Conservation (phyloP, 2,797 vertebrate genomes). For the Oryzias dopingdopingensis region DNA sequence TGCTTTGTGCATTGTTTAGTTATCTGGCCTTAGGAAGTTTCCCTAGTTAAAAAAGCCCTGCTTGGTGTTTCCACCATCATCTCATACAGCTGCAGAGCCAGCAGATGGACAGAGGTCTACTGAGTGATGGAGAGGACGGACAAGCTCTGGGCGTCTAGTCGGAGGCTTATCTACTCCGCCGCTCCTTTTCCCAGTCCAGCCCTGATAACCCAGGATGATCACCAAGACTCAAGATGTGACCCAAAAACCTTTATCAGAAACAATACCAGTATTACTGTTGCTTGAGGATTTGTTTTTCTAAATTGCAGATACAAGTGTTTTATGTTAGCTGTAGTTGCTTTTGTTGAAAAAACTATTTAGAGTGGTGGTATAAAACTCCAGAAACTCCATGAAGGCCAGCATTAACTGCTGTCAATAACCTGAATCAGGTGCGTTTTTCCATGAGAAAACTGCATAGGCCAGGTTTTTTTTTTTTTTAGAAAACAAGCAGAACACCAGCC, state of each 20-base stretch:
- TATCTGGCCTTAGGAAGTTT: constrained; percentile 70
- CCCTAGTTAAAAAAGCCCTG: constrained; percentile 59
- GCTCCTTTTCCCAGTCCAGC: constrained; percentile 64
- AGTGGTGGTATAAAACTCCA: no score
- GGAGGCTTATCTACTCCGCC: constrained; percentile 63
- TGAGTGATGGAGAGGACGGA: constrained; percentile 54
- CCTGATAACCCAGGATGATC: constrained; percentile 69
- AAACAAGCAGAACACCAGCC: no score
- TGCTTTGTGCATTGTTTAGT: constrained; percentile 81
- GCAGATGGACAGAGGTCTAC: constrained; percentile 43
- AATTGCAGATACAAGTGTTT: constrained; percentile 31
- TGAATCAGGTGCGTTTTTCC: no score
- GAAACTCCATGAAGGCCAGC: no score
- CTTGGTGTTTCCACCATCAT: constrained; percentile 45
- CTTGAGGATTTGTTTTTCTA: constrained; percentile 59
- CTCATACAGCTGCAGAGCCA: constrained; percentile 19
- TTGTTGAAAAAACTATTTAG: neutral
- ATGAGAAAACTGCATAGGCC: no score
- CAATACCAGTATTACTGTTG: constrained; percentile 58
- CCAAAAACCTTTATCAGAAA: constrained; percentile 62
- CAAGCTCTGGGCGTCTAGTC: constrained; percentile 58
- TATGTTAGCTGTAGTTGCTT: constrained; percentile 1
- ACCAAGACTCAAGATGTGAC: constrained; percentile 77
- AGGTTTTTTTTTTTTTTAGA: no score
- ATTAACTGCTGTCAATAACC: no score